Evolutionary conservation across 2,113 vertebrate genomes (phyloP).

Genomic region (Labeo rohita): DNA sequence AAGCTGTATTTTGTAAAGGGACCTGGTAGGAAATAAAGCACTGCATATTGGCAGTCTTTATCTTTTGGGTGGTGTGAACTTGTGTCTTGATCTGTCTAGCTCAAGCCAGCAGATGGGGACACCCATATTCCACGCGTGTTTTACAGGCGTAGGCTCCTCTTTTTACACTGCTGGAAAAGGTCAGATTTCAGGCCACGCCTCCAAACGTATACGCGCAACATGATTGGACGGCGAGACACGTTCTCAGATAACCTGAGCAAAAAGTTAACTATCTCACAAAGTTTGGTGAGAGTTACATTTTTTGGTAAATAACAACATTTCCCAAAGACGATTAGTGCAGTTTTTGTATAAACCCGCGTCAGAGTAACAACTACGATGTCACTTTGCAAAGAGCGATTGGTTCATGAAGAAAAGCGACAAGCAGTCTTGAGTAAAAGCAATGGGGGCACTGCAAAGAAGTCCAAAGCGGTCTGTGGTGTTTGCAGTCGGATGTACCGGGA

Average conservation of each 20-base stretch:
- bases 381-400: slow-evolving; percentile 5
- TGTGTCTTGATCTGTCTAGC: slow-evolving; percentile 30
- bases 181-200: slow-evolving; percentile 39
- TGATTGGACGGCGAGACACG: slow-evolving; percentile 36
- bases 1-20: not conserved
- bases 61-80: not conserved
- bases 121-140: slow-evolving; percentile 4
- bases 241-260: slow-evolving; percentile 38
- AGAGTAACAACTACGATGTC: slow-evolving; percentile 16
- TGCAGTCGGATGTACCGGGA: slow-evolving; percentile 78
- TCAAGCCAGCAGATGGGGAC: slow-evolving; percentile 63
- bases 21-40: not conserved
- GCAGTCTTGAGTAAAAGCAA: no score
- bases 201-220: not conserved
- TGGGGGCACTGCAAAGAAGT: slow-evolving; percentile 42
- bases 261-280: not conserved
- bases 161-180: not conserved
- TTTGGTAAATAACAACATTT: not conserved
- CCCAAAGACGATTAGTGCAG: not conserved
- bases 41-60: not conserved
- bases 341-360: not conserved
- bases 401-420: not conserved
- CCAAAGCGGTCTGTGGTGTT: slow-evolving; percentile 74
- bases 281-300: not conserved
- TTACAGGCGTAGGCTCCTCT: not conserved